phyloP scores from a whole-genome alignment of 2,888 invertebrate genomes.

The Priocnemis perturbator region DNA sequence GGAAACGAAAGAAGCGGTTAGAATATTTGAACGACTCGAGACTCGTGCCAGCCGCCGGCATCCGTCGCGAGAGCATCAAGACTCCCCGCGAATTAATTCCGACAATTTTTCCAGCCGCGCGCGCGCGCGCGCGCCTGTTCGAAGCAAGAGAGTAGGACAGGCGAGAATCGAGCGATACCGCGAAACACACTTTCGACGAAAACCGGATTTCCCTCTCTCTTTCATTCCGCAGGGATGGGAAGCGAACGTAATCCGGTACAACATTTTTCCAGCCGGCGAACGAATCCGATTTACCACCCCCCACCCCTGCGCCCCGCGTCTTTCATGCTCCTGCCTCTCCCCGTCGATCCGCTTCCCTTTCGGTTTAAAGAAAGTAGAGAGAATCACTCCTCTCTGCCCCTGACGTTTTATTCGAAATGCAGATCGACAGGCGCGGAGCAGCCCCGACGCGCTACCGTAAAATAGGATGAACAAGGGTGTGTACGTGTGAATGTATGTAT shows the following conservation, averaged over 20 bases:
- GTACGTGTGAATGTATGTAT: slow-evolving; percentile 6
- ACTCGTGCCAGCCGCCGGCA: too few species aligned
- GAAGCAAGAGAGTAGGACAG: too few species aligned
- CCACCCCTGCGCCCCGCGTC: not conserved
- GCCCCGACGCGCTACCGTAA: slow-evolving; percentile 29
- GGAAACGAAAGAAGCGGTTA: too few species aligned
- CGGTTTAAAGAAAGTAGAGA: slow-evolving; percentile 15
- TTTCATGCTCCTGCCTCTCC: slow-evolving; percentile 19
- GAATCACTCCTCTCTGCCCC: slow-evolving; percentile 13
- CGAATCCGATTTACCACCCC: slow-evolving; percentile 15
- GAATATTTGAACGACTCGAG: too few species aligned
- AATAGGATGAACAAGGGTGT: slow-evolving; percentile 34
- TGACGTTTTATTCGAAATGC: slow-evolving; percentile 41
- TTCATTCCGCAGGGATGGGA: too few species aligned
- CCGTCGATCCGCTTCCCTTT: slow-evolving; percentile 26
- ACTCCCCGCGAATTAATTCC: too few species aligned
- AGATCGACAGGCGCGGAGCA: slow-evolving; percentile 35
- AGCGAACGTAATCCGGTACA: slow-evolving; percentile 8
- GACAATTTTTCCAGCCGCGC: too few species aligned
- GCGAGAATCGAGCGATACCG: too few species aligned
- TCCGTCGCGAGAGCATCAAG: too few species aligned
- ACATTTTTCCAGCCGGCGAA: slow-evolving; percentile 5
- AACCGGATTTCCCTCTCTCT: slow-evolving; percentile 11
- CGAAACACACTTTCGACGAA: slow-evolving; percentile 5
- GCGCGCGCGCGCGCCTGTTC: too few species aligned